phyloP scores from a whole-genome alignment of 2,113 vertebrate genomes.

The Pelusios castaneus region DNA sequence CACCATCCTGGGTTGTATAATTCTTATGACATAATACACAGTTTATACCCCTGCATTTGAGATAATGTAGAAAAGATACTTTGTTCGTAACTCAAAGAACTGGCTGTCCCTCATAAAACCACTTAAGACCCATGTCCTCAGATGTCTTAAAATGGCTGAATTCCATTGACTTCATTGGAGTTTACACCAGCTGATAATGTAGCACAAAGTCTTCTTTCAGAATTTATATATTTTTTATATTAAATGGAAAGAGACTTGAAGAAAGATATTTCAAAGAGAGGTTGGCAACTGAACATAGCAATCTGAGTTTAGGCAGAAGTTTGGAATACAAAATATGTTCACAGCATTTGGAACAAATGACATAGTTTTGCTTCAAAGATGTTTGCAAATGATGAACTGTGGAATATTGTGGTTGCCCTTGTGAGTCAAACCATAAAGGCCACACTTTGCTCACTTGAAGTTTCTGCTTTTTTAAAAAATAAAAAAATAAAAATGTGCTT shows the following conservation, averaged over 20 bases:
- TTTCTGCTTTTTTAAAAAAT: conserved; percentile 26
- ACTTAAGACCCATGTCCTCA: neutral
- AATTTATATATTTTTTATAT: neutral
- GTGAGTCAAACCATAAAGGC: conserved; percentile 20
- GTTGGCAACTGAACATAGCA: neutral
- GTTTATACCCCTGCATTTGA: neutral
- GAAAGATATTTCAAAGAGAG: neutral
- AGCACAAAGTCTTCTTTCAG: neutral
- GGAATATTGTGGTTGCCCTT: neutral
- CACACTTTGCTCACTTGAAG: conserved; percentile 18
- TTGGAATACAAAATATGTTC: neutral
- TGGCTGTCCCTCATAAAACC: neutral
- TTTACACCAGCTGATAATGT: neutral
- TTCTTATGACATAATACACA: neutral
- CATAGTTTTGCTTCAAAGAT: conserved; percentile 18
- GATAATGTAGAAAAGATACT: neutral
- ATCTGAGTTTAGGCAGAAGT: neutral
- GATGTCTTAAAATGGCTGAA: neutral
- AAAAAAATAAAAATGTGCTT: conserved; percentile 21
- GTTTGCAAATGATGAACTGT: conserved; percentile 8
- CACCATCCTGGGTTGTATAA: neutral
- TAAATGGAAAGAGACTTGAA: neutral
- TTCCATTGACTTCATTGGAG: neutral
- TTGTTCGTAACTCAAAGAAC: neutral
- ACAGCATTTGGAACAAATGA: neutral